A percentile compares a stretch with the other conserved stretches of the same genome.
Evolutionary conservation across 2,113 vertebrate genomes (phyloP).

Genomic region (Abramis brama): DNA sequence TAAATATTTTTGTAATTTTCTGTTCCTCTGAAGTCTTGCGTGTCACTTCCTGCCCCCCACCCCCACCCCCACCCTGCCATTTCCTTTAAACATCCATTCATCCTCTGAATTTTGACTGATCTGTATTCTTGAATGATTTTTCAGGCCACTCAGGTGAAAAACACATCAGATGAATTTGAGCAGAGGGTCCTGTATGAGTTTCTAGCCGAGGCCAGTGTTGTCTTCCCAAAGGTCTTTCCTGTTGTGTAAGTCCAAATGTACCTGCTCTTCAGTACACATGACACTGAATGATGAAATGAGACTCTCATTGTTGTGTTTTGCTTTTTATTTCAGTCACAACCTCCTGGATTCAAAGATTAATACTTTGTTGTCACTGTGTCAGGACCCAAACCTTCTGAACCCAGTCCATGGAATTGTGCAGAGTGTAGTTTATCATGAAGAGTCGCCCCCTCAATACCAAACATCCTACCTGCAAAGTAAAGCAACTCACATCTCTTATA

Average conservation of each 20-base stretch:
- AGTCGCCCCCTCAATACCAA: slow-evolving; percentile 95
- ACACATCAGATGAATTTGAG: slow-evolving; percentile 96
- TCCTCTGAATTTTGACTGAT: neutral
- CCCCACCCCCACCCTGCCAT: neutral
- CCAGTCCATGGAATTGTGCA: slow-evolving; percentile 96
- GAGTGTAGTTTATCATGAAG: slow-evolving; percentile 95
- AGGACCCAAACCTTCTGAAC: slow-evolving; percentile 95
- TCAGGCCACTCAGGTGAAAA: slow-evolving; percentile 95
- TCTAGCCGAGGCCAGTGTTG: slow-evolving; percentile 94
- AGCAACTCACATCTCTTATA: neutral
- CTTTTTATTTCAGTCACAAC: slow-evolving; percentile 83
- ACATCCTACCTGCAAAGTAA: slow-evolving; percentile 80
- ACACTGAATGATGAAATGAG: neutral
- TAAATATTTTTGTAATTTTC: neutral
- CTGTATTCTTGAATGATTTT: slow-evolving; percentile 27
- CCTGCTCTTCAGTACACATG: neutral
- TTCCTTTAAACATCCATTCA: neutral
- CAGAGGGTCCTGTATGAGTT: slow-evolving; percentile 97
- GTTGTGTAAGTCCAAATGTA: slow-evolving; percentile 87
- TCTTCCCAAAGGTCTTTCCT: slow-evolving; percentile 98
- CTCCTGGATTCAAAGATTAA: slow-evolving; percentile 98
- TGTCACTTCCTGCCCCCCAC: slow-evolving; percentile 1
- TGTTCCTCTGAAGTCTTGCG: slow-evolving; percentile 38
- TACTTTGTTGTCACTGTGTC: slow-evolving; percentile 93
- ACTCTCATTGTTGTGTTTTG: neutral